Base-by-base conservation (phyloP, 1,140 invertebrate genomes). In the Macrosteles quadrilineatus region DNA sequence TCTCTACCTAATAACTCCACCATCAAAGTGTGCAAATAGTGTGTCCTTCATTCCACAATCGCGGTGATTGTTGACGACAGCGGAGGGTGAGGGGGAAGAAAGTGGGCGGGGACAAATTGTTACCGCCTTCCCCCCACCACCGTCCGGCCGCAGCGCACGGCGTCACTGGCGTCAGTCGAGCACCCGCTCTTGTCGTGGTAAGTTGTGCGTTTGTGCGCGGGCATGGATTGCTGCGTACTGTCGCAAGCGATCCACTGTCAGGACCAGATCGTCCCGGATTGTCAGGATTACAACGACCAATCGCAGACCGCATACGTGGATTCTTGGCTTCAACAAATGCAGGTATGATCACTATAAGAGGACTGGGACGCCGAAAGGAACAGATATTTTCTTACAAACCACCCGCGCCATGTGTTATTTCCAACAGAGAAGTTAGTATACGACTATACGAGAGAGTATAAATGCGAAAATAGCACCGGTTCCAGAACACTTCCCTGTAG, bases 211-310 rank as follows among this genome's bases (percentile, higher is more conserved):
- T 25, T 64, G 29, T 17, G 29, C n/a, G 59, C 32, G 31, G 40
- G 32, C 40, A 43, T 40, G 63, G 40, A 40, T 43, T 66, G 63
- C 40, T 66, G 63, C 40, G 63, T 66, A 32, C 63, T 66, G 23
- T 14, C 53, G 11, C 29, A 25, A 2, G 27, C n/a, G 12, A n/a
- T 25, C 11, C 63, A 66, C 12, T 66, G 63, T 66, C 31, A 43
- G 40, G 63, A 66, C 40, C 63, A 66, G 36, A 66, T 66, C 17
- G 63, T 66, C 32, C 63, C 63, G 17, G 63, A 66, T 66, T 66
- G 63, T 25, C 63, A 66, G 63, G 63, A 66, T 66, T 63, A 63
- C n/a, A 27, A 14, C 27, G 32, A 36, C 32, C 32, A 36, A 14
- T 6, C 32, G 14, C 53, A 57, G 25, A 19, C n/a, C 1, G 2